A percentile compares a stretch with the other conserved stretches of the same genome.
Evolutionary conservation across 2,797 vertebrate species (phyloP).

Genomic region (Sibirionetta formosa): DNA sequence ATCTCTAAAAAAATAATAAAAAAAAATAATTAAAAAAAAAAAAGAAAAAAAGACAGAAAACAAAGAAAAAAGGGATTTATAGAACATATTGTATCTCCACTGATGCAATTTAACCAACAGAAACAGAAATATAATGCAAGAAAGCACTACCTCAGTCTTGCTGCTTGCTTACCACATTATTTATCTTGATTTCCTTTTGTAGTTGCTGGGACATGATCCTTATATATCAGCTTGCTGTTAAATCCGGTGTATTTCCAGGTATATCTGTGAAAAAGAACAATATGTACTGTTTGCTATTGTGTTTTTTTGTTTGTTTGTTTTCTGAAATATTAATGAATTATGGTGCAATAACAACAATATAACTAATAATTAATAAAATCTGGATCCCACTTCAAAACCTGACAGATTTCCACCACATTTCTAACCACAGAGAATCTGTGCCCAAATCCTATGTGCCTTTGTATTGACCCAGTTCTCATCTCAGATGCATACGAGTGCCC

Average conservation of each 20-base stretch:
- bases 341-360: not conserved
- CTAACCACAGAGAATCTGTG: not conserved
- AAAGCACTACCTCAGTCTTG: not conserved
- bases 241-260: not conserved
- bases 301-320: not conserved
- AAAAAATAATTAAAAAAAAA: not conserved
- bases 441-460: not conserved
- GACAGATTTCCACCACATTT: not conserved
- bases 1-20: not conserved
- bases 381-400: not conserved
- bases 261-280: not conserved
- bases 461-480: not conserved
- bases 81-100: not conserved
- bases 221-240: not conserved
- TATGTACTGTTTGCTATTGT: not conserved
- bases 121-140: not conserved
- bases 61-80: not conserved
- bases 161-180: not conserved
- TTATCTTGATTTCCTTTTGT: not conserved
- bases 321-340: not conserved
- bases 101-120: not conserved
- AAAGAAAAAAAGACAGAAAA: not conserved
- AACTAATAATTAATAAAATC: not conserved
- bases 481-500: not conserved
- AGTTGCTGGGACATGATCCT: not conserved